Evolutionary conservation across 2,888 invertebrate species (phyloP), one percentile per base, ranked within the genome.

Genomic region (Seira musarum): DNA sequence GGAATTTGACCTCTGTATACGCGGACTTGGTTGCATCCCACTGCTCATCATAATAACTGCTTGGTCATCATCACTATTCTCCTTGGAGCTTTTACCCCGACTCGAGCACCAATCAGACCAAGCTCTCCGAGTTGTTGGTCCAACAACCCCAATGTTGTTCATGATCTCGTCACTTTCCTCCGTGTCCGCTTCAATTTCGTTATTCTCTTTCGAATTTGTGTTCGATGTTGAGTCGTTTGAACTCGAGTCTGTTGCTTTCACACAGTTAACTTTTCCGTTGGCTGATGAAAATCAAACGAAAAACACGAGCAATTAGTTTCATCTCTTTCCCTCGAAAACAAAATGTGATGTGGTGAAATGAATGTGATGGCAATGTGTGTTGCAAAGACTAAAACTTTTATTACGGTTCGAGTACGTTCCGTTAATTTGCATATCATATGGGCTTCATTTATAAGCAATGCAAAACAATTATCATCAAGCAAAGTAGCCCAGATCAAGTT

Each of bases 91-190:
- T 87, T 92, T 92, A 61, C 91, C 91, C 87, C 91, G 83, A 69
- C 84, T 85, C 71, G 87, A 87, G 80, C 87, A 87, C 82, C 82
- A 82, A 75, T 94, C 93, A 2, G 93, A 93, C 94, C 94, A 94
- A 65, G 93, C 93, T 85, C 93, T 91, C 21, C 94, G 90, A 6
- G 94, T 94, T 24, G 94, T 94, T 1, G 93, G 93, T 10, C 93
- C 93, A 86, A 90, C 91, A 82, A 90, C 90, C 68, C 60, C 80
- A 25, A 77, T 79, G 13, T 66, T 64, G 35, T 21, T 88, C 15
- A 30, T 60, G 22, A 73, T 64, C 72, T 88, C 89, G 61, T 90
- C 89, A 82, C 89, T 88, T 80, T 85, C 84, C 66, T 84, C 84
- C 65, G 83, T 84, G 68, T 85, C 87, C 80, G 86, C 88, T 81